A percentile compares a stretch with the other conserved stretches of the same genome.
Evolutionary conservation across 2,888 invertebrate genomes (phyloP).

Genomic region (Periphyllus acericola): DNA sequence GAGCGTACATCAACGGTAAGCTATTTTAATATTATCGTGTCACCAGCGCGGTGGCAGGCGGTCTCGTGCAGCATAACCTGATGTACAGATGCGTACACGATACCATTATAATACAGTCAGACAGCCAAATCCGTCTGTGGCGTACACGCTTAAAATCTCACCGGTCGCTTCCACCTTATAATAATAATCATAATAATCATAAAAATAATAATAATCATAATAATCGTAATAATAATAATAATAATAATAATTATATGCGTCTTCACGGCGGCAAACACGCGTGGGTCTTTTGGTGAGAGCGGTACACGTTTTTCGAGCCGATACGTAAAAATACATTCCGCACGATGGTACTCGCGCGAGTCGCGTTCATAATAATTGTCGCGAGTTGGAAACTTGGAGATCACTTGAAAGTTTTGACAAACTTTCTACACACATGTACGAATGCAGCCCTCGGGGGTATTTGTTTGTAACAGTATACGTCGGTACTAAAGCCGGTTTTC

Average conservation of each 20-base stretch:
- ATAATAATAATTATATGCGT: too few relatives aligned
- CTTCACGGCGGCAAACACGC: too few relatives aligned
- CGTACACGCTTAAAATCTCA: too few relatives aligned
- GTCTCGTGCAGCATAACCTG: not conserved
- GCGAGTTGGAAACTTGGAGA: not conserved
- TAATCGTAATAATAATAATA: too few relatives aligned
- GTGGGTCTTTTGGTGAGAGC: too few relatives aligned
- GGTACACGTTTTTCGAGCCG: too few relatives aligned
- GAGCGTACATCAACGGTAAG: not conserved
- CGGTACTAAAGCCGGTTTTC: constrained; percentile 13
- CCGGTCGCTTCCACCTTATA: too few relatives aligned
- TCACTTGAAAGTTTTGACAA: constrained; percentile 24
- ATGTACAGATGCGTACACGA: not conserved
- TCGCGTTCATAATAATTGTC: not conserved
- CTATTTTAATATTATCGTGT: not conserved
- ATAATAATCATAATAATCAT: too few relatives aligned
- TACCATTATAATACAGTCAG: too few relatives aligned
- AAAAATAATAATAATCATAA: too few relatives aligned
- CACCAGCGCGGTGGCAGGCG: not conserved
- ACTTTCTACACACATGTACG: not conserved
- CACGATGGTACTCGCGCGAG: too few relatives aligned
- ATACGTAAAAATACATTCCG: not conserved
- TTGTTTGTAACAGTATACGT: constrained; percentile 8
- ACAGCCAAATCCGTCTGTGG: too few relatives aligned
- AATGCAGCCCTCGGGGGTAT: not conserved